Evolutionary conservation across 2,113 vertebrate genomes (phyloP).

Genomic region (Orientallactaga bullata): DNA sequence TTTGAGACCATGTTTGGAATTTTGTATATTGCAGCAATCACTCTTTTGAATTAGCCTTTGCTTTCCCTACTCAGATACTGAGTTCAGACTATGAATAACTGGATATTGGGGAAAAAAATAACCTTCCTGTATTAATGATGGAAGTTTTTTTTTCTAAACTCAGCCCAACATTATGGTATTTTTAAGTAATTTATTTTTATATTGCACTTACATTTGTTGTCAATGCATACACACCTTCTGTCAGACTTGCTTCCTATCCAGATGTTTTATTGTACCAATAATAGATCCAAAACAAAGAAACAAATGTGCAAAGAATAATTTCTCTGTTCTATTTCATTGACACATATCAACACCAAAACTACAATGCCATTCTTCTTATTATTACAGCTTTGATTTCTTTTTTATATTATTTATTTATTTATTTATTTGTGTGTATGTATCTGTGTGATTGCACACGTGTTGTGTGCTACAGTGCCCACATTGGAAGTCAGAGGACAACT

Average conservation of each 20-base stretch:
- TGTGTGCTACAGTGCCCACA: too few species aligned
- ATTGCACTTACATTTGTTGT: not conserved
- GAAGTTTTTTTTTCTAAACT: constrained; percentile 26
- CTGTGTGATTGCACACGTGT: too few species aligned
- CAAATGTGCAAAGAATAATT: not conserved
- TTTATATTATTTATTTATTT: too few species aligned
- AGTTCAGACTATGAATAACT: not conserved
- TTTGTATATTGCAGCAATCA: not conserved
- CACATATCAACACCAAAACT: not conserved
- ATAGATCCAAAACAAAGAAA: not conserved
- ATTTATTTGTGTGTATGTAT: too few species aligned
- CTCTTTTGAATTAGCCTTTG: not conserved
- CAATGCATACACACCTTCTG: not conserved
- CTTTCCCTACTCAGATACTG: not conserved
- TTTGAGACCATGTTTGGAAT: not conserved
- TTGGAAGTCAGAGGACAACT: too few species aligned
- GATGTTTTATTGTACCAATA: not conserved
- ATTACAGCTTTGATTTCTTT: too few species aligned
- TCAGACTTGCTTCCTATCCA: not conserved
- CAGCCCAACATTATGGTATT: not conserved
- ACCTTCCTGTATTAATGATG: not conserved
- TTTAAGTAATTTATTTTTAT: not conserved
- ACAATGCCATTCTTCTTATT: not conserved
- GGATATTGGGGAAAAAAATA: not conserved
- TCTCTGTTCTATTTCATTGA: not conserved